Base-by-base conservation (phyloP, 2,888 invertebrate genomes). In the Ophion ellenae region DNA sequence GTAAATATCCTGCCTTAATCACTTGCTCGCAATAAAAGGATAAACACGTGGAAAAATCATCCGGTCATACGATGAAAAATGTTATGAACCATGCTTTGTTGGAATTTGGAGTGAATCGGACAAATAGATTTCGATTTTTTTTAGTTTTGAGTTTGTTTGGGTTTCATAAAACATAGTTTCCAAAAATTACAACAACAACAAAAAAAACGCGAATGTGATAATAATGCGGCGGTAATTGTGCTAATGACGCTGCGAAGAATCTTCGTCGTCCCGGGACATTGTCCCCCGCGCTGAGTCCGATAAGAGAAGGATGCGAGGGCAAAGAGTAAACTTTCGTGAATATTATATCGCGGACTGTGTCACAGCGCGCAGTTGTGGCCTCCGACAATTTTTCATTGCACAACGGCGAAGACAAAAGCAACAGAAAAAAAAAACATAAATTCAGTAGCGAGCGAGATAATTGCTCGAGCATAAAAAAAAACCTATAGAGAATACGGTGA, bases 61-160 rank as follows among this genome's bases (percentile, higher is more conserved):
- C 9, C 9, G 9, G 40, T 9, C 40, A 9, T 9, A 1, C 40
- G 9, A 9, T 9, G 1, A 40, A 40, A 40, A 40, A 40, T 40
- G 40, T 40, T 40, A 0, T 47, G 47, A 66, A 14, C 10, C 11
- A 66, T 17, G 24, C 32, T 9, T 36, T 6, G 32, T 36, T 24
- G 10, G 47, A 40, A 40, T 4, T 11, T 69, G 20, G 32, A 53
- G 24, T 53, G n/a, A 24, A 66, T 66, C 28, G 45, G 64, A 64
- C 57, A 36, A 63, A 76, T 57, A 66, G 53, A 10, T 40, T 7
- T 28, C 47, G 53, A 76, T 36, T 32, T 76, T 45, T 47, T 53
- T 9, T 32, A 0, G 0, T 2, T 32, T 32, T 32, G 32, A 32
- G 32, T 32, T 32, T 4, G 32, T 32, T 32, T 4, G 32, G 32